Percentiles rank a stretch among this genome's conserved stretches.
These are phyloP conservation scores for Cylloceria caligata DNA, from an alignment of 2,888 invertebrate genomes.

Conservation along the genomic window DNA sequence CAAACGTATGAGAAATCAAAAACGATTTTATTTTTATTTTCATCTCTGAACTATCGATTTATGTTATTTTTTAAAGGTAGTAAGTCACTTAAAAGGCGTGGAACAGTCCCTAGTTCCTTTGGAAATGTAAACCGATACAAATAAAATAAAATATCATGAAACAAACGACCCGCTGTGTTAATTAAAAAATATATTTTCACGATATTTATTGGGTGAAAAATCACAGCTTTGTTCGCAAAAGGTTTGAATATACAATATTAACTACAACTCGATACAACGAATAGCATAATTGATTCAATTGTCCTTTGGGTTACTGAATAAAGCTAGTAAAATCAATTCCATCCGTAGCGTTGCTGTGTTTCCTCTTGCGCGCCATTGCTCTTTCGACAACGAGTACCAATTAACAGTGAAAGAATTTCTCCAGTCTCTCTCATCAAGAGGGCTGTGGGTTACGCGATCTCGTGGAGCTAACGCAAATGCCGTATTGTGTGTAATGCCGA, in stretches of 20 bases:
- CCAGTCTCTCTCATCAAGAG: background rate
- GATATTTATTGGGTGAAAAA: background rate
- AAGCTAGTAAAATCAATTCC: conserved; percentile 10
- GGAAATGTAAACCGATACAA: too few relatives aligned
- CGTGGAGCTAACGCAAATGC: conserved; percentile 17
- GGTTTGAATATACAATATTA: background rate
- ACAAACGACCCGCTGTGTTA: too few relatives aligned
- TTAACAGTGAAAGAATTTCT: conserved; percentile 26
- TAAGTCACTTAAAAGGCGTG: too few relatives aligned
- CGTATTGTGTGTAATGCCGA: conserved; percentile 22
- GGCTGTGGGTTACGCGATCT: conserved; percentile 10
- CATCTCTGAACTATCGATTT: too few relatives aligned
- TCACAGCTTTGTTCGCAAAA: background rate
- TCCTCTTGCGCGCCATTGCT: background rate
- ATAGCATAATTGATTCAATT: conserved; percentile 18
- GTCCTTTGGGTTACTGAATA: background rate
- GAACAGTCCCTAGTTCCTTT: too few relatives aligned
- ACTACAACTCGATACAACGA: background rate
- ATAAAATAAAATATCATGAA: too few relatives aligned
- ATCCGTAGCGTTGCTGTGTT: background rate
- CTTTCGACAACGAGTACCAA: background rate
- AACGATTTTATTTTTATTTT: too few relatives aligned
- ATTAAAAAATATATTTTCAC: too few relatives aligned
- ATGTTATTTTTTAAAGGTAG: too few relatives aligned
- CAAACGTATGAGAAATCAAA: too few relatives aligned